These are phyloP conservation scores for Pangasius larnaudii DNA, from an alignment of 2,797 vertebrate species.

Conservation along the genomic window DNA sequence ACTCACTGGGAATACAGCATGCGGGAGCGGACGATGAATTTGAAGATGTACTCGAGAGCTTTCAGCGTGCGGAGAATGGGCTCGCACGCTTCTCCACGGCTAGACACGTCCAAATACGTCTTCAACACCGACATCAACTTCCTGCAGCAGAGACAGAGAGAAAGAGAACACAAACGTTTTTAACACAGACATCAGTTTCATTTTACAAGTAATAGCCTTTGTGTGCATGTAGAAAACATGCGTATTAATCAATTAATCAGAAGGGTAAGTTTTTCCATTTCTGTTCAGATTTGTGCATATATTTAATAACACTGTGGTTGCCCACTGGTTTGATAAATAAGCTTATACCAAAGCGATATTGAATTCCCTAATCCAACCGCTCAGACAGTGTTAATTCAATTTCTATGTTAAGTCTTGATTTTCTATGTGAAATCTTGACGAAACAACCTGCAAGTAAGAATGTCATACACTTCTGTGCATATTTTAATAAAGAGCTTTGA, in stretches of 20 bases:
- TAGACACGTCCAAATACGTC: constrained; percentile 91
- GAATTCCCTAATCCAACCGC: neutral
- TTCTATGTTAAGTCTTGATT: neutral
- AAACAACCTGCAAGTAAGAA: neutral
- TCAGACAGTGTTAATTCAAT: neutral
- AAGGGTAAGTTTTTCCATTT: neutral
- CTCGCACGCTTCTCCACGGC: constrained; percentile 92
- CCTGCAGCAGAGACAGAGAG: constrained; percentile 70
- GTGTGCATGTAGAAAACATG: neutral
- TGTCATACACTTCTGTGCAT: neutral
- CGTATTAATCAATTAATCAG: neutral
- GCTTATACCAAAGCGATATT: neutral
- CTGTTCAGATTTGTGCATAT: constrained; percentile 4
- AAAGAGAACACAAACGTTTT: neutral
- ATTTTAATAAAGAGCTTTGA: neutral
- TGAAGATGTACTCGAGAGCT: constrained; percentile 97
- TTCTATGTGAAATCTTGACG: neutral
- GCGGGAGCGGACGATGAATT: constrained; percentile 97
- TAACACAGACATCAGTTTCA: neutral
- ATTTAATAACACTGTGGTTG: neutral
- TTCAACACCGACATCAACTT: constrained; percentile 96
- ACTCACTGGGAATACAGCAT: constrained; percentile 98
- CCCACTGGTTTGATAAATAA: neutral
- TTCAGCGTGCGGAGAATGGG: constrained; percentile 94
- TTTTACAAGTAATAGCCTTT: neutral